Base-by-base conservation (phyloP, 2,113 vertebrate species). In the Lethenteron reissneri region DNA sequence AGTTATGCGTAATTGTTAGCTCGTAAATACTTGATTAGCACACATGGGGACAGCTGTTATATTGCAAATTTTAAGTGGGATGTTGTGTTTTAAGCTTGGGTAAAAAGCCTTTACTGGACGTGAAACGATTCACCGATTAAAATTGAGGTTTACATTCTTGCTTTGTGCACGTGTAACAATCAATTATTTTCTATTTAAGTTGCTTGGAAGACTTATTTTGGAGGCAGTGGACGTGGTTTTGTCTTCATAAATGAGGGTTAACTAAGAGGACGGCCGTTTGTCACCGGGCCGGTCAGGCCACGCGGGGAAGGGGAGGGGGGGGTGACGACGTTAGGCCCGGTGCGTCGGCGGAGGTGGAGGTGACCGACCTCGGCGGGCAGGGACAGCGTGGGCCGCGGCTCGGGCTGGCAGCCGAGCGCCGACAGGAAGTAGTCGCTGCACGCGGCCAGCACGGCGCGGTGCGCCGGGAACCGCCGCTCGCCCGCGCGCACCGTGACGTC, bases 401-500 rank as follows among this genome's bases (percentile, higher is more conserved):
- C 64, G 25, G n/a, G 11, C 11, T 68, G 64, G 64, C n/a, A 17
- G 64, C n/a, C 11, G 25, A 68, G 64, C 10, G 64, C 64, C 64
- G 25, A 17, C n/a, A 17, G 64, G 64, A 68, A 68, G 64, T 17
- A 68, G 25, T 68, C 64, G 64, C 64, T 17, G 25, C n/a, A n/a
- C n/a, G 64, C 64, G 64, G 64, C 64, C 8, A 68, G 64, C 25
- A 68, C 64, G 11, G 64, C 64, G 11, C 64, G 64, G 64, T 68
- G 64, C n/a, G 64, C 64, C 2, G 64, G 64, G 11, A 68, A 68
- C n/a, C 25, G n/a, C 10, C 25, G 64, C 25, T 25, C 64, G 9
- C 64, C 64, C 9, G 11, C 64, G 10, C 64, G 64, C n/a, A 68
- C 64, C 25, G 64, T 25, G n/a, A 68, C 64, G 64, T 68, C 64